Percentiles rank a stretch among this genome's conserved stretches.
phyloP scores from a whole-genome alignment of 92 coral and sea anemone species.

The Diadumene lineata region DNA sequence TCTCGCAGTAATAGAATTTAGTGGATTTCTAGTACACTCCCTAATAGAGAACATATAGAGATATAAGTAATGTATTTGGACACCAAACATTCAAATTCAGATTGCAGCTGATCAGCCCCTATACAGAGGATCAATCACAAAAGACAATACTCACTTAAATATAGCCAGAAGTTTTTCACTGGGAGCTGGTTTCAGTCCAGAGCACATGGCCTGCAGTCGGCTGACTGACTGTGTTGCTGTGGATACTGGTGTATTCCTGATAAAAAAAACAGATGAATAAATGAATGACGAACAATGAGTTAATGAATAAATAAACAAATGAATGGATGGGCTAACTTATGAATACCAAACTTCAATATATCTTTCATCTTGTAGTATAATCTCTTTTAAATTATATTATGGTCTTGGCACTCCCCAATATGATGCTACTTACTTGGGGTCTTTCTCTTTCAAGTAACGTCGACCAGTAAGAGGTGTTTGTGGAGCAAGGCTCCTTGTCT shows the following conservation, averaged over 20 bases:
- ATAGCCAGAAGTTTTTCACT: conserved; percentile 75
- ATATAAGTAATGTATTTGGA: neutral
- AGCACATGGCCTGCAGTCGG: conserved; percentile 84
- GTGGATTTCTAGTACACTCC: conserved; percentile 83
- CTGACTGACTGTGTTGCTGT: conserved; percentile 98
- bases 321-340: too few species aligned
- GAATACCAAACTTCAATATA: too few species aligned
- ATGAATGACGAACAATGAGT: too few species aligned
- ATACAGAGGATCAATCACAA: too few species aligned
- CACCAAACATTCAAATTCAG: neutral
- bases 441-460: conserved; percentile 92
- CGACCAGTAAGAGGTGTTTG: conserved; percentile 94
- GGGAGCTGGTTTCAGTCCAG: conserved; percentile 83
- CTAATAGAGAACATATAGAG: conserved; percentile 45
- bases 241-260: conserved; percentile 90
- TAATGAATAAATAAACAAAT: too few species aligned
- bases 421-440: conserved; percentile 87
- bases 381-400: too few species aligned
- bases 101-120: too few species aligned
- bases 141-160: conserved; percentile 61
- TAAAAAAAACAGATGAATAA: too few species aligned
- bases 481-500: conserved; percentile 95
- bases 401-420: too few species aligned
- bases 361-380: too few species aligned
- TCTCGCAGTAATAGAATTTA: conserved; percentile 67